These are phyloP conservation scores for Seriola quinqueradiata DNA, from an alignment of 2,113 vertebrate species.

Conservation along the genomic window DNA sequence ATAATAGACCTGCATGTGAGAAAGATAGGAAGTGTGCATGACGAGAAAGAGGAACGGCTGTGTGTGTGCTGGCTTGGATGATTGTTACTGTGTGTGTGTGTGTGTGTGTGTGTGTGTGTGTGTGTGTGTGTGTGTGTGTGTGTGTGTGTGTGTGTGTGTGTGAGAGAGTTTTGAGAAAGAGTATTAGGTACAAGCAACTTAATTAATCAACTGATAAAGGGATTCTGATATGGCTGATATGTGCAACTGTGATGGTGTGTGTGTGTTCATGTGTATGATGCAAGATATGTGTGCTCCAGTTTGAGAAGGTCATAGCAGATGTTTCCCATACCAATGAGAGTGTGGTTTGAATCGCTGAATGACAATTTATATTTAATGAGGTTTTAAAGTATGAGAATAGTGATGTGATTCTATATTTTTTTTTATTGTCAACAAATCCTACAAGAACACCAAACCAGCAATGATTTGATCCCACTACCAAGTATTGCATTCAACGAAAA, in stretches of 20 bases:
- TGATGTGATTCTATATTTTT: constrained; percentile 6
- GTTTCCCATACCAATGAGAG: constrained; percentile 48
- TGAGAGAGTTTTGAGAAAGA: constrained; percentile 43
- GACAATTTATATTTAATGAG: constrained; percentile 29
- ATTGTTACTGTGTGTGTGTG: background rate
- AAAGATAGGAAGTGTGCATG: constrained; percentile 56
- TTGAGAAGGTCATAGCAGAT: constrained; percentile 59
- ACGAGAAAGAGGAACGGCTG: constrained; percentile 25
- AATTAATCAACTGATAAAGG: constrained; percentile 59
- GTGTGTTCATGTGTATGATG: constrained; percentile 23
- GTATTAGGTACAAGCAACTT: constrained; percentile 57
- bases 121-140: background rate
- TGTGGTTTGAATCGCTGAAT: constrained; percentile 40
- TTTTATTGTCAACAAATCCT: constrained; percentile 10
- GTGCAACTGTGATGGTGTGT: constrained; percentile 8
- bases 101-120: background rate
- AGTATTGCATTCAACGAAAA: no score
- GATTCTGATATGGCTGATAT: constrained; percentile 34
- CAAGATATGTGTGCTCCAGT: constrained; percentile 21
- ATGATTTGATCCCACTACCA: background rate
- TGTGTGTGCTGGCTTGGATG: background rate
- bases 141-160: background rate
- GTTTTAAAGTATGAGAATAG: constrained; percentile 39
- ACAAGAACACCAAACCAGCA: constrained; percentile 3
- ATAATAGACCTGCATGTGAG: constrained; percentile 77